Evolutionary conservation across 1,140 invertebrate species (phyloP), one percentile per base, ranked within the genome.

Genomic region (Drosophila trapezifrons): DNA sequence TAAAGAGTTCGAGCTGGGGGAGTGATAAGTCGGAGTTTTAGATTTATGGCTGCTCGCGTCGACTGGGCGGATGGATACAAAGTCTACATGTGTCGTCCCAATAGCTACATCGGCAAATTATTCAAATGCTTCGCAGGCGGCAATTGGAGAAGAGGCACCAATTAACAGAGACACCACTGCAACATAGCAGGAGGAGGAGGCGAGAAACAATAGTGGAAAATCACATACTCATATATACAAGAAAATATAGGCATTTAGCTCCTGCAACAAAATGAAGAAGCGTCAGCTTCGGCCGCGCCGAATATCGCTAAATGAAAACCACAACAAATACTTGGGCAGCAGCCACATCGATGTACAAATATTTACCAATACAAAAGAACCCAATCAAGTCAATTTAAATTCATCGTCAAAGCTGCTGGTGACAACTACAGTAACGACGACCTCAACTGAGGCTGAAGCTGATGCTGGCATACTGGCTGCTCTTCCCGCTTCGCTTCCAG

Each of bases 361-460:
- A 90, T 78, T 84, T 90, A 90, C 85, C 84, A 89, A 89, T 90
- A 89, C 85, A 90, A 70, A 85, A 76, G 77, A 84, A 52, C 80
- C 82, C 84, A 89, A 89, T 89, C 84, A 89, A 90, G 80, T 90
- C 84, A 89, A 90, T 89, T 89, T 89, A 90, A 89, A 84, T 84
- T 89, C 84, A 85, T 90, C 80, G 76, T 74, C 80, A 79, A 64
- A 80, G 59, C 74, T 64, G 52, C 22, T 60, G 58, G 47, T 64
- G 63, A 27, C 65, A 38, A 46, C 57, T 58, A 49, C 54, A 59
- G 38, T n/a, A 56, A 49, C 70, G 58, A 38, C 78, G 79, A 79
- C 79, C 62, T 76, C 76, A 77, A 40, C 67, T 52, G 84, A 76
- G 79, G 63, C 78, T 76, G 49, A 52, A 32, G 35, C 58, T 60